These are phyloP conservation scores for Amphipoea lucens DNA, from an alignment of 2,888 invertebrate genomes.

Conservation along the genomic window DNA sequence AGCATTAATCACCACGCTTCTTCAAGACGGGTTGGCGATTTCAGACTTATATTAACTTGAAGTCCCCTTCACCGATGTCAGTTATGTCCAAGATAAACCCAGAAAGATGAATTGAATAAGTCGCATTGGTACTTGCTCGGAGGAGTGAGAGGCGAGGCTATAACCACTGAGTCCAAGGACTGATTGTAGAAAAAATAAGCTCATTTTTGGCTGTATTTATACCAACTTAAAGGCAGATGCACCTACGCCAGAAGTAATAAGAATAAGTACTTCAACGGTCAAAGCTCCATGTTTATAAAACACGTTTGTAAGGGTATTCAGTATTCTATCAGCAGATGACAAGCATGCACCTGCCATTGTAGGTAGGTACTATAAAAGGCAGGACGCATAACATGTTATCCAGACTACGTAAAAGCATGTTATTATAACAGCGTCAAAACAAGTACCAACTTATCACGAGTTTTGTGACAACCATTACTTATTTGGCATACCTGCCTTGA, in stretches of 20 bases:
- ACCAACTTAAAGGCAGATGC: background rate
- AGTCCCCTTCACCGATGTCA: background rate
- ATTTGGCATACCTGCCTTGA: background rate
- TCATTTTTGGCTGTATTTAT: background rate
- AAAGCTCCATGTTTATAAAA: conserved; percentile 19
- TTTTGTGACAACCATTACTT: background rate
- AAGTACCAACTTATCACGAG: background rate
- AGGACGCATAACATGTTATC: conserved; percentile 2
- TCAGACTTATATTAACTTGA: background rate
- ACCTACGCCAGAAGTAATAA: background rate
- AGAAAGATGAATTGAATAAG: background rate
- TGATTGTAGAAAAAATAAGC: background rate
- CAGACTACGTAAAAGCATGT: background rate
- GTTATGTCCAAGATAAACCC: background rate
- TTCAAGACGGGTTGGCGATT: background rate
- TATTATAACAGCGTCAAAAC: background rate
- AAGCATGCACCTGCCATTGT: background rate
- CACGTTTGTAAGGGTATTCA: conserved; percentile 15
- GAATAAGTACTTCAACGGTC: background rate
- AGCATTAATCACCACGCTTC: background rate
- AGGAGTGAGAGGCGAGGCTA: background rate
- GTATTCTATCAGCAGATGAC: conserved; percentile 16
- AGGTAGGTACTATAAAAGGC: background rate
- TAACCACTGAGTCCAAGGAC: background rate
- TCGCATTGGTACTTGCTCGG: background rate